Base-by-base conservation (phyloP, 2,888 invertebrate genomes). In the Drosophila lacicola region DNA sequence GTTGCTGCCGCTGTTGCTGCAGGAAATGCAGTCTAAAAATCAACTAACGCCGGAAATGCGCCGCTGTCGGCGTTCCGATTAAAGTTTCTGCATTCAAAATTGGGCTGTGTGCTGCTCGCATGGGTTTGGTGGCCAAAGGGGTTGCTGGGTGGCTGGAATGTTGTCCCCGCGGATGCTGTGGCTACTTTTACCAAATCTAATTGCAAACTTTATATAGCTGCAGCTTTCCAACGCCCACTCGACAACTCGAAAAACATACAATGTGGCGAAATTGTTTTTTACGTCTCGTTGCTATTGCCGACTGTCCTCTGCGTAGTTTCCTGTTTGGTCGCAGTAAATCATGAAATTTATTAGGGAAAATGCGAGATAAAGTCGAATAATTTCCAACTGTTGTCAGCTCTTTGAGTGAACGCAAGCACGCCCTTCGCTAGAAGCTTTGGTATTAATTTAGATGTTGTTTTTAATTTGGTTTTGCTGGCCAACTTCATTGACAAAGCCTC, bases 71-170 rank as follows among this genome's bases (percentile, higher is more conserved):
- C 58, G 51, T 57, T 74, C 79, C 80, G 80, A 78, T 87, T 87
- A 78, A 84, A 84, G 76, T 84, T 84, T 84, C 72, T 78, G 82
- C 84, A 84, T 84, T 87, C 82, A 84, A 84, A 82, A 78, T 76
- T 47, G 61, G 46, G 53, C 39, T 29, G 25, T 29, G 25, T 29
- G 25, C 8, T 29, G 25, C 8, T 8, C 25, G 29, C 29, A 29
- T 29, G 29, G 17, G 39, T 39, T 19, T 71, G 51, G 57, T 46
- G 47, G 67, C 33, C 45, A 29, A 33, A 21, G 36, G 44, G 13
- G 8, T 2, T 37, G 39, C 34, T 33, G 19, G 55, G 13, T 21
- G 9, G 25, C 8, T 13, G 37, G 13, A 2, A 9, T 42, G 47
- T 11, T 25, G 25, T 49, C 45, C 36, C 49, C 61, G 51, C 70